Evolutionary conservation across 1,140 invertebrate species (phyloP).

Genomic region (Pomacea maculata): DNA sequence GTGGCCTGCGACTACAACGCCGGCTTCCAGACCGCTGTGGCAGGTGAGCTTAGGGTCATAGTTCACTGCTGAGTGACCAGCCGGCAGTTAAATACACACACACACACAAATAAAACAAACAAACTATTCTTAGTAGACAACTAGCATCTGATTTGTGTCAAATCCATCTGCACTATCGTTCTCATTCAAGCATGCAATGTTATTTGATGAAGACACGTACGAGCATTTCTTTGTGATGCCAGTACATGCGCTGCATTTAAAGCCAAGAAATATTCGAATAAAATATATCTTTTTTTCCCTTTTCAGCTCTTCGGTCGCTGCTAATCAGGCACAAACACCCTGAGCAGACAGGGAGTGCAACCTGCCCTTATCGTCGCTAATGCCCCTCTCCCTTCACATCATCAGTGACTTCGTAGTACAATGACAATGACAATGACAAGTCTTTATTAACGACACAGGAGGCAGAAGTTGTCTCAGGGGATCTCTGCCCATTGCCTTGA

Average conservation of each 20-base stretch:
- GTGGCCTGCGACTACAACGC: conserved; percentile 62
- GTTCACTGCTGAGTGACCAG: conserved; percentile 9
- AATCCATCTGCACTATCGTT: neutral
- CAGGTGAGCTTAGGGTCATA: conserved; percentile 14
- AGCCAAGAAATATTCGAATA: neutral
- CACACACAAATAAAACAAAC: neutral
- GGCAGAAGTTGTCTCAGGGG: no score
- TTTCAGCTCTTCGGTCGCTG: conserved; percentile 17
- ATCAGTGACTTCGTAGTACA: no score
- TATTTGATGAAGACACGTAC: neutral
- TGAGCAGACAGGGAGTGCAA: conserved; percentile 8
- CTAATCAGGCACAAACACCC: conserved; percentile 7
- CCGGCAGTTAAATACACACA: neutral
- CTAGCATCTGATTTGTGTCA: neutral
- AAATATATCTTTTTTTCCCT: neutral
- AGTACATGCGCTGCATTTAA: neutral
- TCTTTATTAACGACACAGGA: no score
- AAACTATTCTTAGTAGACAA: neutral
- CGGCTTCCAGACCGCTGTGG: conserved; percentile 43
- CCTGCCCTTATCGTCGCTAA: conserved; percentile 2
- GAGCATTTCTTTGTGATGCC: no score
- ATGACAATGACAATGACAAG: no score
- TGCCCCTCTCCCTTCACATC: no score
- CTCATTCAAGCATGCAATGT: neutral
- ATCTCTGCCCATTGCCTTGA: no score